Percentiles rank a stretch among this genome's conserved stretches.
Conservation (phyloP, 2,113 vertebrate genomes). For the Pardalotus punctatus region DNA sequence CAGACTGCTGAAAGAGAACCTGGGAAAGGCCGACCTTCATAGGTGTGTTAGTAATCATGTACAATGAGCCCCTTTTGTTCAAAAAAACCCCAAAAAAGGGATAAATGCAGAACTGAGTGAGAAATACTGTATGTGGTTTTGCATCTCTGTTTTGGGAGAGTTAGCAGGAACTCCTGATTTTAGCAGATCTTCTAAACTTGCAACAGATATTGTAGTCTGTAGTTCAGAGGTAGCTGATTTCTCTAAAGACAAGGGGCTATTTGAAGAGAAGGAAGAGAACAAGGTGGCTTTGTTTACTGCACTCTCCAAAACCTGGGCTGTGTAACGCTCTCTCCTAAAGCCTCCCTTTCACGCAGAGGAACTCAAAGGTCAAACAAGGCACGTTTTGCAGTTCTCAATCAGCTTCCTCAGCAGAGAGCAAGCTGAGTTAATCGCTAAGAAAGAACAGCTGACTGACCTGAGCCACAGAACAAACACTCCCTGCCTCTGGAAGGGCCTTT, state of each 20-base stretch:
- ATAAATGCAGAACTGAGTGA: background rate
- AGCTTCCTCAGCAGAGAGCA: background rate
- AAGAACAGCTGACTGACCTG: background rate
- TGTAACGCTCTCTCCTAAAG: background rate
- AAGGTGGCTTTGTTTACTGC: background rate
- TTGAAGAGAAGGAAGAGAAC: background rate
- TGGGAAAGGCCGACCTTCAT: background rate
- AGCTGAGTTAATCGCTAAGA: background rate
- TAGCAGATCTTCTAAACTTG: background rate
- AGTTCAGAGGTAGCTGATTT: background rate
- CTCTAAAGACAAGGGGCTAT: background rate
- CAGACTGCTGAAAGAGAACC: background rate
- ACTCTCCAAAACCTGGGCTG: background rate
- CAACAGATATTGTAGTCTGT: background rate
- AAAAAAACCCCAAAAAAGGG: background rate
- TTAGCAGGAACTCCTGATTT: background rate
- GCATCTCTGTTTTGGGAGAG: background rate
- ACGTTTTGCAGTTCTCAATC: background rate
- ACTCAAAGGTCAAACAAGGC: background rate
- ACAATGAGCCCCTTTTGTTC: background rate
- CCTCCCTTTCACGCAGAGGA: background rate
- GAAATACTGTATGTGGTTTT: background rate
- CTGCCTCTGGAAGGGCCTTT: background rate
- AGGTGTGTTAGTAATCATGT: background rate
- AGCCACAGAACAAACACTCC: background rate